These are phyloP conservation scores for Perognathus longimembris DNA, from an alignment of 2,113 vertebrate genomes.

Conservation along the genomic window DNA sequence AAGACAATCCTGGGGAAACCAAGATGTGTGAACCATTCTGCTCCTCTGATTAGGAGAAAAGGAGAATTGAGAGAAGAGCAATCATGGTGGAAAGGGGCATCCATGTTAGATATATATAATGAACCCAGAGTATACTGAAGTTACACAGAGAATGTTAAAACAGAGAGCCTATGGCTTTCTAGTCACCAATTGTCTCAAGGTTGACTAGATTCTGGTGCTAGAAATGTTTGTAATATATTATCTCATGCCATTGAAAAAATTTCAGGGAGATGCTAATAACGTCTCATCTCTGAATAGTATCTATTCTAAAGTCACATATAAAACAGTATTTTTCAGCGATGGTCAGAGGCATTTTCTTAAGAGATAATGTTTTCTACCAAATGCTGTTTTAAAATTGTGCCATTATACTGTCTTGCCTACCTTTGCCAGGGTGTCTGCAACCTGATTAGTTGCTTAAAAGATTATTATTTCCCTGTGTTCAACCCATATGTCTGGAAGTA, in stretches of 20 bases:
- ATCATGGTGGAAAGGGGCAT: not conserved
- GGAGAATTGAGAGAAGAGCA: not conserved
- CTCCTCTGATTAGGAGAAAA: not conserved
- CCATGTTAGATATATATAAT: not conserved
- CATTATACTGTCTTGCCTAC: slow-evolving; percentile 53
- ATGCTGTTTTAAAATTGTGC: slow-evolving; percentile 63
- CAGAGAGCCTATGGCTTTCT: not conserved
- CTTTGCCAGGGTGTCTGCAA: slow-evolving; percentile 59
- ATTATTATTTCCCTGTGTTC: slow-evolving; percentile 76
- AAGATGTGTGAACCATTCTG: not conserved
- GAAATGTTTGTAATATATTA: slow-evolving; percentile 21
- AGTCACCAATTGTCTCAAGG: slow-evolving; percentile 1
- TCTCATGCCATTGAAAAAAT: slow-evolving; percentile 37
- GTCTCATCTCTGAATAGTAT: slow-evolving; percentile 18
- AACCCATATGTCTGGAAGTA: slow-evolving; percentile 76
- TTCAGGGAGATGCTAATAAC: slow-evolving; percentile 12
- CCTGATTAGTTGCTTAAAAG: slow-evolving; percentile 79
- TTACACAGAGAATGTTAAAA: not conserved
- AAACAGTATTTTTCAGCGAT: slow-evolving; percentile 42
- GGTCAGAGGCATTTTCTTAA: slow-evolving; percentile 65
- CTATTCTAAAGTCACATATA: slow-evolving; percentile 24
- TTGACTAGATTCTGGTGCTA: not conserved
- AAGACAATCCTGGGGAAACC: not conserved
- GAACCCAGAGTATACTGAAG: not conserved
- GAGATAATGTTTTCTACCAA: slow-evolving; percentile 67